phyloP scores from a whole-genome alignment of 2,888 invertebrate species.

The Napeogenes sylphis region DNA sequence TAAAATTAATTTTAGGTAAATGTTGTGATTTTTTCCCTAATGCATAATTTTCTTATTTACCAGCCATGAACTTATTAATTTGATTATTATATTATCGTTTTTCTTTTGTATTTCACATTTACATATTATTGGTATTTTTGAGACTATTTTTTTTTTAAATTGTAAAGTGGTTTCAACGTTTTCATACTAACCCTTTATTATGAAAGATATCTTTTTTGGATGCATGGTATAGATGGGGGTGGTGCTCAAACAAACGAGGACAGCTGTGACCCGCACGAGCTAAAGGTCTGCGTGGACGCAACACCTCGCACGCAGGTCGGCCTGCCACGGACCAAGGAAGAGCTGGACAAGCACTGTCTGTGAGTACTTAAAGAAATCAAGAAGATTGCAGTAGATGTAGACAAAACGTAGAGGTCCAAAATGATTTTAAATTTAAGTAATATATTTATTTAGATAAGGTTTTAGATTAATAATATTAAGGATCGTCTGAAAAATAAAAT shows the following conservation, averaged over 20 bases:
- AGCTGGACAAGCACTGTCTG: slow-evolving; percentile 65
- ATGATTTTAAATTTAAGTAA: background rate
- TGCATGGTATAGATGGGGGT: slow-evolving; percentile 46
- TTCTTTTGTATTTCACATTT: too few relatives aligned
- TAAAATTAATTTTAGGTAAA: too few relatives aligned
- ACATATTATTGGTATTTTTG: too few relatives aligned
- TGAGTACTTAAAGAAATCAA: slow-evolving; percentile 33
- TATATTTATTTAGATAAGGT: too few relatives aligned
- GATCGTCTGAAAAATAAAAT: too few relatives aligned
- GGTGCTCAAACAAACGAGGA: slow-evolving; percentile 58
- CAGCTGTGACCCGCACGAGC: slow-evolving; percentile 54
- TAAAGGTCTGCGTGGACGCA: slow-evolving; percentile 54
- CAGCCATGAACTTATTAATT: too few relatives aligned
- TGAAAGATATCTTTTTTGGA: slow-evolving; percentile 1
- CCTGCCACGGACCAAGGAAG: slow-evolving; percentile 56
- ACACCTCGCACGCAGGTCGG: slow-evolving; percentile 63
- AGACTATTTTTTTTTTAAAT: too few relatives aligned
- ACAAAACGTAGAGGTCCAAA: background rate
- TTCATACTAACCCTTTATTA: background rate
- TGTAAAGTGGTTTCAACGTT: too few relatives aligned
- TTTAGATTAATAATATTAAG: too few relatives aligned
- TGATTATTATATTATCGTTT: too few relatives aligned
- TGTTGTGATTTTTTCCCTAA: too few relatives aligned
- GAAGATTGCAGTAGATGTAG: background rate
- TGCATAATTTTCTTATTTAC: too few relatives aligned